These are phyloP conservation scores for Gonatopus flavifemur DNA, from an alignment of 1,140 invertebrate genomes.

Conservation along the genomic window DNA sequence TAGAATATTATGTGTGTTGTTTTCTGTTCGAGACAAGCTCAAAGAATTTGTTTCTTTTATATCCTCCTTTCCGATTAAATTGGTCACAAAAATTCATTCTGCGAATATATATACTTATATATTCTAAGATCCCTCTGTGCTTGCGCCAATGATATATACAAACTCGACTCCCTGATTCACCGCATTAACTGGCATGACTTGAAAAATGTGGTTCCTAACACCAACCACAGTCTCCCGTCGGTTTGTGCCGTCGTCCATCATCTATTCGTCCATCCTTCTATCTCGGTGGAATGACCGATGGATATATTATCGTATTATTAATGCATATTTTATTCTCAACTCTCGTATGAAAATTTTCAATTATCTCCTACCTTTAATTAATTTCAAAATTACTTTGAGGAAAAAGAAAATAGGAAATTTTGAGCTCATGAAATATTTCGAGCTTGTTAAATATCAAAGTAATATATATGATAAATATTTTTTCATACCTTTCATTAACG, in stretches of 20 bases:
- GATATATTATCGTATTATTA: slow-evolving; percentile 46
- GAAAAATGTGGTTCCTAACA: slow-evolving; percentile 54
- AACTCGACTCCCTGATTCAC: slow-evolving; percentile 38
- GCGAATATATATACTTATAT: slow-evolving; percentile 16
- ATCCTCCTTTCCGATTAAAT: too few species aligned
- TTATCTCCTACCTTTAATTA: too few species aligned
- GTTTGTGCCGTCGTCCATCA: too few species aligned
- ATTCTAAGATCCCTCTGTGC: slow-evolving; percentile 30
- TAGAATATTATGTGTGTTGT: neutral
- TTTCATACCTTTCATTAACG: too few species aligned
- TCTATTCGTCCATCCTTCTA: slow-evolving; percentile 33
- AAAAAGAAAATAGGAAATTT: too few species aligned
- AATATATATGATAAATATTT: too few species aligned
- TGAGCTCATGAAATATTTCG: too few species aligned
- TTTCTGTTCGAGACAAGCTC: neutral
- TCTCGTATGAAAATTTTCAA: too few species aligned
- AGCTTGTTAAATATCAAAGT: too few species aligned
- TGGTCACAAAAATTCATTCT: slow-evolving; percentile 20
- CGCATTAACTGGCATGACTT: slow-evolving; percentile 54
- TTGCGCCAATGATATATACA: slow-evolving; percentile 32
- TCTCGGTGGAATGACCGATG: slow-evolving; percentile 34
- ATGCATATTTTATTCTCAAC: slow-evolving; percentile 42
- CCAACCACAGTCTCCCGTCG: slow-evolving; percentile 34
- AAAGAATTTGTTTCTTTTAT: slow-evolving; percentile 3
- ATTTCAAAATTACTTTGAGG: too few species aligned